Evolutionary conservation across 2,797 vertebrate species (phyloP).

Genomic region (Oreonectes daqikongensis): DNA sequence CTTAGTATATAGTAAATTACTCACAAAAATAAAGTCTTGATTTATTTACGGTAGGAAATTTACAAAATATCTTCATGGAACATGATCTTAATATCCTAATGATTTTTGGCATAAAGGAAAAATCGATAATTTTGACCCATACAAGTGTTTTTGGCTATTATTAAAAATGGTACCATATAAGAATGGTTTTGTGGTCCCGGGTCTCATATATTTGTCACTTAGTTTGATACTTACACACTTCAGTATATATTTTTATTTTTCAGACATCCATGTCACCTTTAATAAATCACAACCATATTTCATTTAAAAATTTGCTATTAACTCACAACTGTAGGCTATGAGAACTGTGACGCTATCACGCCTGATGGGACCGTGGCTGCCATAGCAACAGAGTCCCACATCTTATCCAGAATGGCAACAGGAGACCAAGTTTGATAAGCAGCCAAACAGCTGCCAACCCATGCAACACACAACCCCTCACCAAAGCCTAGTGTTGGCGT

Average conservation of each 20-base stretch:
- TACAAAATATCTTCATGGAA: no score
- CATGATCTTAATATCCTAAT: no score
- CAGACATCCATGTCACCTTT: neutral
- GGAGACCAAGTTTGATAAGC: slow-evolving; percentile 43
- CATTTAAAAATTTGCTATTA: neutral
- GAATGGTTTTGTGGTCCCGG: no score
- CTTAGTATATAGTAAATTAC: no score
- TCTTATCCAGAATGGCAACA: slow-evolving; percentile 35
- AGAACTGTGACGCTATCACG: slow-evolving; percentile 23
- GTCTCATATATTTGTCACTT: no score
- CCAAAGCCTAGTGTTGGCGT: slow-evolving; percentile 11
- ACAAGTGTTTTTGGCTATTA: no score
- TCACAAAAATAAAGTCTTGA: no score
- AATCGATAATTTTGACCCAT: no score
- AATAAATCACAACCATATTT: slow-evolving; percentile 11
- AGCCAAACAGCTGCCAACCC: slow-evolving; percentile 22
- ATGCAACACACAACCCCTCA: slow-evolving; percentile 16
- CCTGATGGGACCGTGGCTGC: slow-evolving; percentile 35
- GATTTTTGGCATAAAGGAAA: no score
- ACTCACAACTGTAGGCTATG: neutral
- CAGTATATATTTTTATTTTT: neutral
- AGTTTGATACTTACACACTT: no score
- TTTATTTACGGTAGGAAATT: no score
- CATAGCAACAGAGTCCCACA: slow-evolving; percentile 36
- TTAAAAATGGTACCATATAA: no score